A percentile compares a stretch with the other conserved stretches of the same genome.
Conservation (phyloP, 53 echinoderm and acorn worm species). For the Patiria pectinifera region DNA sequence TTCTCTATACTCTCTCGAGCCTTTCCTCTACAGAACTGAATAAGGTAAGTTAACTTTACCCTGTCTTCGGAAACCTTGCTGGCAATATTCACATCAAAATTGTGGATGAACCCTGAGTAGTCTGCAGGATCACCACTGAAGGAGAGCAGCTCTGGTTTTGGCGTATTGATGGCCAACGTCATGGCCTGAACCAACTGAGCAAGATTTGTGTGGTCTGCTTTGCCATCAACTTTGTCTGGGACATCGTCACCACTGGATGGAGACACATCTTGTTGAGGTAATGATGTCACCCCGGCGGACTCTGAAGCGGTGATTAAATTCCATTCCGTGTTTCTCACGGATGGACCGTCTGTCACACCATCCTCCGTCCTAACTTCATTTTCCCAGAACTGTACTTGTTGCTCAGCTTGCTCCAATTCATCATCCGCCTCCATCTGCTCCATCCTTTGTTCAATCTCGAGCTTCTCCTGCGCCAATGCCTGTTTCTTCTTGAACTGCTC, state of each 20-base stretch:
- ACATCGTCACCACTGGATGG: neutral
- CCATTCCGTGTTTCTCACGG: neutral
- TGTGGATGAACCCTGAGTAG: conserved; percentile 40
- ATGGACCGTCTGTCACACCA: neutral
- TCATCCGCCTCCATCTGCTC: neutral
- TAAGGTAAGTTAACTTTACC: conserved; percentile 44
- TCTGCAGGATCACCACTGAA: conserved; percentile 12
- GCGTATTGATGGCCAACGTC: conserved; percentile 20
- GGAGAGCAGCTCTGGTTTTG: conserved; percentile 52
- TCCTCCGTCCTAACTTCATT: neutral
- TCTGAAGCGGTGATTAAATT: neutral
- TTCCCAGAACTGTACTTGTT: neutral
- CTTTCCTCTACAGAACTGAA: conserved; percentile 51
- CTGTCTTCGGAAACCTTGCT: conserved; percentile 8
- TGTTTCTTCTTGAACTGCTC: conserved; percentile 51
- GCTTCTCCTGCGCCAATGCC: conserved; percentile 13
- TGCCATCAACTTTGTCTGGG: neutral
- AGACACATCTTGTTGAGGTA: neutral
- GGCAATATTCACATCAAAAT: conserved; percentile 52
- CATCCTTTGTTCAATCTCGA: neutral
- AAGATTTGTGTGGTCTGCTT: neutral
- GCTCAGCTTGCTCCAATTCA: neutral
- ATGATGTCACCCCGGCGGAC: neutral
- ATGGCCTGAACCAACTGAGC: neutral
- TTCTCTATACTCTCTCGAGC: conserved; percentile 51